Evolutionary conservation across 2,113 vertebrate species (phyloP), one percentile per base, ranked within the genome.

Genomic region (Jacana jacana): DNA sequence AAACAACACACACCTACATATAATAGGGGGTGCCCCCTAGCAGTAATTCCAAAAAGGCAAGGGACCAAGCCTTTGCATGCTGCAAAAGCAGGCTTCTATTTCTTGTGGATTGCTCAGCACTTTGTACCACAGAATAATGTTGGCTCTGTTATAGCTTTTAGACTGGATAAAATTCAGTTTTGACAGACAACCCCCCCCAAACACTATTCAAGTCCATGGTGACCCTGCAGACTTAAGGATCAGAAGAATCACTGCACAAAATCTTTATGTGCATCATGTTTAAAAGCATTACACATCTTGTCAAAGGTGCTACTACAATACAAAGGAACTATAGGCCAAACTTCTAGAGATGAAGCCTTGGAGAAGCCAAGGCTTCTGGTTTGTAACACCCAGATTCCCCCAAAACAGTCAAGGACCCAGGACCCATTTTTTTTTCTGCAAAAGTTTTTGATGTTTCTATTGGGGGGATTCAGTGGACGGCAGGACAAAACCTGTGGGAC

Each of bases 221-320:
- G 54, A 55, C 48, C 35, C 11, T 2, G 9, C 0, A 20, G 44
- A 77, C 10, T 3, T 9, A 25, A 63, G 27, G 35, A 55, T 24
- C 7, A 11, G 63, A 19, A 57, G 64, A 66, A 81, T 1, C 25
- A 35, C 0, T 5, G 66, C 24, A 60, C 30, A 51, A 51, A 80
- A 81, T n/a, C 16, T 31, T 55, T 4, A 8, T 0, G 1, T 24
- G 11, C n/a, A 40, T 49, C 63, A 72, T 3, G 6, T 39, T 23
- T 72, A 64, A 66, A 86, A 35, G 81, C 42, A 61, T 37, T 17
- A 76, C 23, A 33, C 48, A 27, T 9, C 78, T 79, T 0, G 0
- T 27, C 42, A 25, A 19, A 12, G 61, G 17, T 3, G 17, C n/a
- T 2, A 2, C 5, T 33, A 39, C 2, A 10, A 55, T 4, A 30